Base-by-base conservation (phyloP, 2,797 vertebrate species). In the Platyrinchus mystaceus region DNA sequence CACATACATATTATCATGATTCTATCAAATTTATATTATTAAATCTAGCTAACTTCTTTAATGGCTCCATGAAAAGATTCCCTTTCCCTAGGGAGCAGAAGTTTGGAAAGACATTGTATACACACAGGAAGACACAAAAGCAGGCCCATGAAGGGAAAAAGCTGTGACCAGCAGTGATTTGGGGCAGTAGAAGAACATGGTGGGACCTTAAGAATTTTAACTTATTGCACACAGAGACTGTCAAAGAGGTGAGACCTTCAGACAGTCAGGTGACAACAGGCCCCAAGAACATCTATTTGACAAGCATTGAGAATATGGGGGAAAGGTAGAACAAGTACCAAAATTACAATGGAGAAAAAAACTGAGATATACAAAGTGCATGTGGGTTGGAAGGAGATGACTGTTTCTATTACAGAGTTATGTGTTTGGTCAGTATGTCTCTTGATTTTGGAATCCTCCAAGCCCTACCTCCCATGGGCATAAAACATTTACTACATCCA, bases 381-480 rank as follows among this genome's bases (percentile, higher is more conserved):
- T 4, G 3, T 7, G n/a, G 59, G 16, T 14, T 62, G 21, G 63
- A 89, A 73, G n/a, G 7, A 37, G 9, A 73, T 24, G 1, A 55
- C 39, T 27, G 6, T 41, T 77, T 63, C 36, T 74, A 8, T 44
- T 63, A 46, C 41, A 75, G 44, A n/a, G 5, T 1, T 4, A 23
- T 14, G 2, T 4, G 4, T 36, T 52, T 59, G 4, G 23, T 78
- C 58, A 81, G 14, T 78, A 50, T 68, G 12, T 24, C 41, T 78
- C 67, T 30, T 64, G 23, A 87, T 24, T 86, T 36, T 32, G 20
- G 37, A 90, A 58, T 55, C 32, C 36, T 39, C 27, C 21, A 44
- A 32, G 3, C 21, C 27, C 47, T 49, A 26, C 47, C 47, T 76
- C 11, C 16, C 16, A 4, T 0, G 1, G 1, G 2, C 56, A 77